Base-by-base conservation (phyloP, 2,888 invertebrate genomes). In the Epinotia demarniana region DNA sequence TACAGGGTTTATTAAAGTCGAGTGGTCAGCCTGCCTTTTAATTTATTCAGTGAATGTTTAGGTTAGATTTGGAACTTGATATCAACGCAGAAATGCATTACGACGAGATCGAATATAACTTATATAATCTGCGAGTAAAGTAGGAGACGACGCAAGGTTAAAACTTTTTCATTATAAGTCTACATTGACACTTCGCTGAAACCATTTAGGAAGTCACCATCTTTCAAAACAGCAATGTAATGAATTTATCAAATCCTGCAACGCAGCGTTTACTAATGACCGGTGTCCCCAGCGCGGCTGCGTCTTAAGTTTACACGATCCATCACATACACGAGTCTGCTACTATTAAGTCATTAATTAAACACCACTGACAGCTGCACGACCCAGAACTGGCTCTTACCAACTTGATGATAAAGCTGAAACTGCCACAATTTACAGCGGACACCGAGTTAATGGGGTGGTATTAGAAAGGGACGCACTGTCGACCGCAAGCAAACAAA, bases 321-420 rank as follows among this genome's bases (percentile, higher is more conserved):
- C 75, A 67, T 75, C 66, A 75, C 82, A 77, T 82, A 84, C 84
- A 86, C 85, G 86, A 86, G 86, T 88, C 85, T 84, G 84, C 86
- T 84, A 87, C 89, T 89, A 89, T 89, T 87, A 89, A 88, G 88
- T 86, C 89, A 89, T 89, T 89, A 86, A 88, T 89, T 89, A 88
- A 87, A 85, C 86, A 85, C 82, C 84, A 80, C 80, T 80, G 81
- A 80, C 81, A 81, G 72, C 76, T 77, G 46, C 73, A 73, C 74
- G 76, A 75, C 78, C 80, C 74, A 75, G 76, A 78, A 78, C 76
- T 85, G 80, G 80, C 79, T 82, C 82, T 83, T 87, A 86, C 79
- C 58, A 11, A 53, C 79, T 72, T 68, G 79, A 83, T 79, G 81
- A 86, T 89, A 90, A 87, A 87, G 89, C 87, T 83, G 82, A 88